These are phyloP conservation scores for Steatornis caripensis DNA, from an alignment of 2,113 vertebrate species.

Conservation along the genomic window DNA sequence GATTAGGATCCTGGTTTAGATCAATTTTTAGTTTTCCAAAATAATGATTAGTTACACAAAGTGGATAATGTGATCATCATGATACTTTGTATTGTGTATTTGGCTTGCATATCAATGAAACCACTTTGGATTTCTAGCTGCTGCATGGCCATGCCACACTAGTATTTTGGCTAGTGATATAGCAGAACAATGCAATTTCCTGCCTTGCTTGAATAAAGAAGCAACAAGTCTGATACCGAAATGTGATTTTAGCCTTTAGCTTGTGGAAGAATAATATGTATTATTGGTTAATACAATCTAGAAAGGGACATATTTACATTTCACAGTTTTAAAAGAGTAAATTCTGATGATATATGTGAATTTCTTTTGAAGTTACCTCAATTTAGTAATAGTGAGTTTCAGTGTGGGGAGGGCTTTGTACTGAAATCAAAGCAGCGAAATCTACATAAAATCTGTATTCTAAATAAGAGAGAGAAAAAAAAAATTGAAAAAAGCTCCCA, in stretches of 20 bases:
- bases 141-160: not conserved
- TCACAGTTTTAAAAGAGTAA: not conserved
- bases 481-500: not conserved
- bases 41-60: not conserved
- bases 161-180: not conserved
- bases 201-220: not conserved
- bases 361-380: not conserved
- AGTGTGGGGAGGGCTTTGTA: not conserved
- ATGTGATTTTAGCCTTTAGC: not conserved
- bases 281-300: not conserved
- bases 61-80: not conserved
- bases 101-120: not conserved
- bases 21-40: not conserved
- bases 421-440: not conserved
- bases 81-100: rapidly evolving
- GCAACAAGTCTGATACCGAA: not conserved
- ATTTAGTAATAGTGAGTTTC: not conserved
- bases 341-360: not conserved
- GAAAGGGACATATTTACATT: rapidly evolving
- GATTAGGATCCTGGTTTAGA: not conserved
- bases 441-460: not conserved
- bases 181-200: not conserved
- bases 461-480: not conserved
- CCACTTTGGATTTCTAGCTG: not conserved
- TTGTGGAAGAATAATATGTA: not conserved